phyloP scores from a whole-genome alignment of 2,888 invertebrate species.

The Chrysolina haemoptera region DNA sequence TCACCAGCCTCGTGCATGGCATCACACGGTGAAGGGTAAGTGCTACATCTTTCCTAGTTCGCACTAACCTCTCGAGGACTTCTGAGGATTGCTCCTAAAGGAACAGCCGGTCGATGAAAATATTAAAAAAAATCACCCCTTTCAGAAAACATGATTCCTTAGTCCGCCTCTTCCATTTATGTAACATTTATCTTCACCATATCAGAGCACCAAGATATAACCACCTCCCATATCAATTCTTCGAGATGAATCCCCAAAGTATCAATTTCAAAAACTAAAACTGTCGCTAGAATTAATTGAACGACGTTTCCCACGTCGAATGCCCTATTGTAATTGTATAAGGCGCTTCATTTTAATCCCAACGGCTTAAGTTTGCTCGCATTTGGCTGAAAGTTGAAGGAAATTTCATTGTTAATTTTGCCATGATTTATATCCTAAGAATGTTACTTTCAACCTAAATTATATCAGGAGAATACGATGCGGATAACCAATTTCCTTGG shows the following conservation, averaged over 20 bases:
- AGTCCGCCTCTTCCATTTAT: too few relatives aligned
- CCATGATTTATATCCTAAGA: conserved; percentile 23
- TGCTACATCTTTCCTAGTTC: too few relatives aligned
- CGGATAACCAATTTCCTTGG: conserved; percentile 7
- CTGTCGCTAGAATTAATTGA: neutral
- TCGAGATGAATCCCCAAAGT: neutral
- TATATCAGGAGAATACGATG: conserved; percentile 18
- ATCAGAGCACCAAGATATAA: too few relatives aligned
- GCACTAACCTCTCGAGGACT: too few relatives aligned
- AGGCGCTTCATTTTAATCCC: conserved; percentile 20
- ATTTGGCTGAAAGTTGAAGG: conserved; percentile 27
- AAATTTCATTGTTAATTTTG: conserved; percentile 35
- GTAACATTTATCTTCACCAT: too few relatives aligned
- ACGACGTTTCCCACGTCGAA: conserved; percentile 5
- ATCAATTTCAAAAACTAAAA: neutral
- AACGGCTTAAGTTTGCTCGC: neutral
- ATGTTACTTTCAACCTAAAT: conserved; percentile 28
- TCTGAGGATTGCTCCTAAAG: too few relatives aligned
- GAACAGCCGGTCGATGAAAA: too few relatives aligned
- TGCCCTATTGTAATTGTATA: neutral
- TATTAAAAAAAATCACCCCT: too few relatives aligned
- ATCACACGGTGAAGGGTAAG: too few relatives aligned
- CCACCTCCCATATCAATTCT: too few relatives aligned
- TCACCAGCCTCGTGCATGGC: too few relatives aligned
- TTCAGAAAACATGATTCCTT: too few relatives aligned